Evolutionary conservation across 2,888 invertebrate genomes (phyloP), one percentile per base, ranked within the genome.

Genomic region (Nomada fabriciana): DNA sequence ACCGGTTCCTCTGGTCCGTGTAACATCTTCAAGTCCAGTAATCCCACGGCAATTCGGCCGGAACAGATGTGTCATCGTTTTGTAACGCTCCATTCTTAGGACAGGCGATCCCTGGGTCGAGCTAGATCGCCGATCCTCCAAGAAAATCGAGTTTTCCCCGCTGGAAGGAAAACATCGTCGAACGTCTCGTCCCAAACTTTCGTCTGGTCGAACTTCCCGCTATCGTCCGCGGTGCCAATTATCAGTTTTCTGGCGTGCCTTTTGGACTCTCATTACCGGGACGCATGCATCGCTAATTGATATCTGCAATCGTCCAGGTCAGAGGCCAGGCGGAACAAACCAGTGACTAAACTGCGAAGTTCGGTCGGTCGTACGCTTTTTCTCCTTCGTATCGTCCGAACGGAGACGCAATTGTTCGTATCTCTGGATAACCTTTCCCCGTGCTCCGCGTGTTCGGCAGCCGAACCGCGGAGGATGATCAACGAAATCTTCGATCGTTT

Each of bases 31-130:
- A 43, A 84, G 83, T 70, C 65, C 85, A 59, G 76, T 88, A 88
- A 88, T 88, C 88, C 88, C 88, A 88, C 88, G 88, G 88, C 83
- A 88, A 88, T 88, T 88, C 85, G 82, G 81, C 70, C 61, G 76
- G 72, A 80, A 88, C 86, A 86, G 86, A 87, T 88, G 87, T 85
- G 87, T 86, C 85, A 85, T 78, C 85, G 77, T 86, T 83, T 81
- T 74, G 69, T 70, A 77, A 82, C 70, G 65, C 71, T 72, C 68
- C 65, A 73, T 79, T 63, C 79, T 79, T 42, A 61, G 81, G 53
- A 18, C 11, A 69, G 69, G 60, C 43, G 61, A 79, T 79, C 63
- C 25, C 65, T 25, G n/a, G 20, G 18, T 11, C 2, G 23, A 23
- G 15, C 13, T 52, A 2, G n/a, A 65, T 42, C 47, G 42, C 20